Conservation (phyloP, 1,140 invertebrate genomes). For the Trachymyrmex septentrionalis region DNA sequence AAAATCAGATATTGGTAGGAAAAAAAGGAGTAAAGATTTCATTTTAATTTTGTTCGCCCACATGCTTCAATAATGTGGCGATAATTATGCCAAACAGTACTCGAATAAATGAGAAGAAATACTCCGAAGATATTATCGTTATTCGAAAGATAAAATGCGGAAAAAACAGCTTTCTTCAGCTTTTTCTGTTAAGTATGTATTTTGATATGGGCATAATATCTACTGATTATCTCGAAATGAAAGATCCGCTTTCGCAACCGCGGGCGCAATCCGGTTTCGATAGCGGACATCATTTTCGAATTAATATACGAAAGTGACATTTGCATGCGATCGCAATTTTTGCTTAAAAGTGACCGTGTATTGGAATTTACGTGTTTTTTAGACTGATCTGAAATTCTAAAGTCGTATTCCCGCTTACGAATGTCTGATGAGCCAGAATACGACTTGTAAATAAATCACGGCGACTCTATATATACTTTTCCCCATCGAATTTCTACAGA, state of each 20-base stretch:
- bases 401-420: neutral
- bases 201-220: neutral
- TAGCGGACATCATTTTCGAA: neutral
- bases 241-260: slow-evolving; percentile 7
- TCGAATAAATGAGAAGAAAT: neutral
- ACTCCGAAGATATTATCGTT: neutral
- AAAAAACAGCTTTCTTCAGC: neutral
- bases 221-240: slow-evolving; percentile 15
- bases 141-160: neutral
- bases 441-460: neutral
- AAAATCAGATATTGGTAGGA: neutral
- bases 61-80: neutral
- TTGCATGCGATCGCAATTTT: slow-evolving; percentile 12
- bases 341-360: neutral
- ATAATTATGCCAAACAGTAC: neutral
- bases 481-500: neutral
- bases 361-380: slow-evolving; percentile 3
- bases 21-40: neutral
- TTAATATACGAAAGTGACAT: slow-evolving; percentile 3
- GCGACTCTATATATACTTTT: neutral
- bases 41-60: neutral
- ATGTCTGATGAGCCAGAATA: neutral
- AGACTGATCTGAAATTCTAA: neutral
- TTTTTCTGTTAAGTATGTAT: neutral
- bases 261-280: neutral